phyloP scores from a whole-genome alignment of 2,797 vertebrate genomes.

The Phoebastria nigripes region DNA sequence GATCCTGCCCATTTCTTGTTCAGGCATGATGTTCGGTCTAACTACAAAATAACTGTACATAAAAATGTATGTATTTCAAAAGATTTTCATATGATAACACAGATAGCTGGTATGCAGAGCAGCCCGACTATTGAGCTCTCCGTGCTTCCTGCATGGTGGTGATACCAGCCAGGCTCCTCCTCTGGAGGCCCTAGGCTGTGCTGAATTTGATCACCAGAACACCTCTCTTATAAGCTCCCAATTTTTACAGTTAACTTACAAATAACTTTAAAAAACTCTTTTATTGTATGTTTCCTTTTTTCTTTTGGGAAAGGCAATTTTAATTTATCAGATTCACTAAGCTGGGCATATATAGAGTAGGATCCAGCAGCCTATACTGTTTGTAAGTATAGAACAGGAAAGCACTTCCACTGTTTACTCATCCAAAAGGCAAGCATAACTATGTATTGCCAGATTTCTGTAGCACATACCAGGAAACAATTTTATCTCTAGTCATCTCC shows the following conservation, averaged over 20 bases:
- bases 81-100: neutral
- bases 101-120: neutral
- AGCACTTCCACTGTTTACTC: neutral
- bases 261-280: neutral
- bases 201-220: neutral
- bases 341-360: neutral
- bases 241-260: neutral
- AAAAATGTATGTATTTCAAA: neutral
- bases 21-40: neutral
- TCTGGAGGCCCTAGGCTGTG: neutral
- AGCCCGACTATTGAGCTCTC: neutral
- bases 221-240: neutral
- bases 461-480: neutral
- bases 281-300: neutral
- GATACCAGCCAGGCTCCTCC: neutral
- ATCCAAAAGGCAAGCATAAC: neutral
- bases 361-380: neutral
- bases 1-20: neutral
- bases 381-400: neutral
- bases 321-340: neutral
- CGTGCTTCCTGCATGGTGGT: accelerated
- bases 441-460: neutral
- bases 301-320: neutral
- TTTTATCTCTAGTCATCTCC: neutral
- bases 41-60: neutral